A percentile compares a stretch with the other conserved stretches of the same genome.
These are phyloP conservation scores for Clamator glandarius DNA, from an alignment of 2,797 vertebrate genomes.

Conservation along the genomic window DNA sequence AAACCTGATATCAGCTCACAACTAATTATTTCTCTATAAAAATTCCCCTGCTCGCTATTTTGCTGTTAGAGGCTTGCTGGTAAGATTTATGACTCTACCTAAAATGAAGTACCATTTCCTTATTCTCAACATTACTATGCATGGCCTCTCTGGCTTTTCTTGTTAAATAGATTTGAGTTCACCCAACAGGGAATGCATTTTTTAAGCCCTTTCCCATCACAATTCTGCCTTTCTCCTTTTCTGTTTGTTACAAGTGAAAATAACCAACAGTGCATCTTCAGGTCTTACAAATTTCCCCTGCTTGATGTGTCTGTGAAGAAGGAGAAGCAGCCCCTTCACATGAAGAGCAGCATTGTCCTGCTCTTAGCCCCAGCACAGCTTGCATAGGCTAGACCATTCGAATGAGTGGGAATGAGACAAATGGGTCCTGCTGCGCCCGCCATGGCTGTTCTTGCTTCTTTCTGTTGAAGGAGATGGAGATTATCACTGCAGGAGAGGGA, in stretches of 20 bases:
- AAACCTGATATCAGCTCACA: conserved; percentile 18
- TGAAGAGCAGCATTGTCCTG: not conserved
- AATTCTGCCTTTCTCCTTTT: conserved; percentile 9
- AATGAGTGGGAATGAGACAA: too few species aligned
- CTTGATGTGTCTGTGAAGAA: conserved; percentile 48
- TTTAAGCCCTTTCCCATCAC: conserved; percentile 60
- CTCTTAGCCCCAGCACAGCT: not conserved
- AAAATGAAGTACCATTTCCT: conserved; percentile 72
- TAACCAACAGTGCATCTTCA: conserved; percentile 31
- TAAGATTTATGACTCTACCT: conserved; percentile 70
- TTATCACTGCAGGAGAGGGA: too few species aligned
- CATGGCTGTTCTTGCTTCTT: too few species aligned
- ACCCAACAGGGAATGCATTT: conserved; percentile 45
- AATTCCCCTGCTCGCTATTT: conserved; percentile 54
- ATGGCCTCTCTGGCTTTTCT: conserved; percentile 53
- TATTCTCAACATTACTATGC: conserved; percentile 70
- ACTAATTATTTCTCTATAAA: conserved; percentile 65
- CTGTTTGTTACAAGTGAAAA: conserved; percentile 26
- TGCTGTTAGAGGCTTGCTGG: conserved; percentile 57
- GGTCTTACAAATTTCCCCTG: conserved; percentile 30
- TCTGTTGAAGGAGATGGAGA: too few species aligned
- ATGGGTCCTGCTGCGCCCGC: too few species aligned
- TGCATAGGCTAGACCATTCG: not conserved
- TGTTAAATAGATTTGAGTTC: conserved; percentile 60
- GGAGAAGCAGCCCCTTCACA: conserved; percentile 36